These are phyloP conservation scores for Remorina albescens DNA, from an alignment of 2,797 vertebrate species.

Conservation along the genomic window DNA sequence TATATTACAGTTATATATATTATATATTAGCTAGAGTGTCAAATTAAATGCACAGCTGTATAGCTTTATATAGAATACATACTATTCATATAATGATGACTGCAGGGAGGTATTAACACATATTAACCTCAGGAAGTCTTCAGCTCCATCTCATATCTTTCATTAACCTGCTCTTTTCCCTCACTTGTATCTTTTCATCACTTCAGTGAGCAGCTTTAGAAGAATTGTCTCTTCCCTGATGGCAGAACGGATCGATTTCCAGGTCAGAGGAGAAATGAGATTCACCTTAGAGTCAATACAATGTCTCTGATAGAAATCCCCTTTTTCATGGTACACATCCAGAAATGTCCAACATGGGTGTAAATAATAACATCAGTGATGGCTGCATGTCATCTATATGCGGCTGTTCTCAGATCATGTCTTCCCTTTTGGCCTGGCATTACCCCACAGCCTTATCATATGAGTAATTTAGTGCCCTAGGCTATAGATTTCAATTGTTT, in stretches of 20 bases:
- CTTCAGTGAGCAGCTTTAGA: slow-evolving; percentile 9
- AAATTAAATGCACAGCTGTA: not conserved
- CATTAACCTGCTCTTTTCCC: not conserved
- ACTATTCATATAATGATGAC: not conserved
- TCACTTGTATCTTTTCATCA: not conserved
- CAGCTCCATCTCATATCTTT: not conserved
- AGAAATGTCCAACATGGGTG: not conserved
- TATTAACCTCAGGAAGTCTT: not conserved
- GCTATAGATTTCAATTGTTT: no score
- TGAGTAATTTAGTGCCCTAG: no score
- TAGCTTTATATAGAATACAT: no score
- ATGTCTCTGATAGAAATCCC: not conserved
- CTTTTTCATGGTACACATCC: slow-evolving; percentile 1
- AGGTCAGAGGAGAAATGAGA: slow-evolving; percentile 12
- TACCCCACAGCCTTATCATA: not conserved
- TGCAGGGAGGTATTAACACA: not conserved
- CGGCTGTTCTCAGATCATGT: not conserved
- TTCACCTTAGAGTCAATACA: slow-evolving; percentile 2
- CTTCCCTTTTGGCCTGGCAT: no score
- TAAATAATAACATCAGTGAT: slow-evolving; percentile 3
- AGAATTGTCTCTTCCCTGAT: not conserved
- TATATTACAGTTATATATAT: no score
- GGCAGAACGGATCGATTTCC: slow-evolving; percentile 9
- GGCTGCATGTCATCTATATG: not conserved
- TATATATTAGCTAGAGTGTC: not conserved